Percentiles rank a stretch among this genome's conserved stretches.
Conservation (phyloP, 2,113 vertebrate genomes). For the pig (Sus scrofa) region DNA sequence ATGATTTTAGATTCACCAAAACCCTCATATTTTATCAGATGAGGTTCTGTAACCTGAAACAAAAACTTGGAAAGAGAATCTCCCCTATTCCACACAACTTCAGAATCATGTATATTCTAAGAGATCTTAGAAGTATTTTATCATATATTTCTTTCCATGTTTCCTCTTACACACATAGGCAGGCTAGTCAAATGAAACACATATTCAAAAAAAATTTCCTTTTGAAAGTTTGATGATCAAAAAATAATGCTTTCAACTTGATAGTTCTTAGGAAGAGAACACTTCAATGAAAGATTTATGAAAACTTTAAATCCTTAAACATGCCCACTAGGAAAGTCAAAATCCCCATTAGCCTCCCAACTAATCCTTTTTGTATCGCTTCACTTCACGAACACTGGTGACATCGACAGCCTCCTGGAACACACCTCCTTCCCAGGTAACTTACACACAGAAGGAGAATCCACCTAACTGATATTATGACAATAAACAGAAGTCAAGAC, state of each 20-base stretch:
- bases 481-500: constrained; percentile 57
- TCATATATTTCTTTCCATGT: constrained; percentile 6
- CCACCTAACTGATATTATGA: constrained; percentile 55
- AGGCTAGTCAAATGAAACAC: not conserved
- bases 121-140: not conserved
- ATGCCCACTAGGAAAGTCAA: not conserved
- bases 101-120: not conserved
- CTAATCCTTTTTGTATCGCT: not conserved
- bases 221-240: not conserved
- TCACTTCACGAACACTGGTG: not conserved
- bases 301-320: not conserved
- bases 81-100: not conserved
- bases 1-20: not conserved
- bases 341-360: not conserved
- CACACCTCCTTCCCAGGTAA: not conserved
- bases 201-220: not conserved
- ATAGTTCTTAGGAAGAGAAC: not conserved
- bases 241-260: not conserved
- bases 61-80: not conserved
- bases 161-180: not conserved
- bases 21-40: not conserved
- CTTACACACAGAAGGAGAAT: constrained; percentile 25
- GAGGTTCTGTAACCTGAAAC: not conserved
- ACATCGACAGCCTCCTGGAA: not conserved
- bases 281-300: not conserved